Percentiles rank a stretch among this genome's conserved stretches.
Conservation (phyloP, 2,888 invertebrate genomes). For the Epinotia demarniana region DNA sequence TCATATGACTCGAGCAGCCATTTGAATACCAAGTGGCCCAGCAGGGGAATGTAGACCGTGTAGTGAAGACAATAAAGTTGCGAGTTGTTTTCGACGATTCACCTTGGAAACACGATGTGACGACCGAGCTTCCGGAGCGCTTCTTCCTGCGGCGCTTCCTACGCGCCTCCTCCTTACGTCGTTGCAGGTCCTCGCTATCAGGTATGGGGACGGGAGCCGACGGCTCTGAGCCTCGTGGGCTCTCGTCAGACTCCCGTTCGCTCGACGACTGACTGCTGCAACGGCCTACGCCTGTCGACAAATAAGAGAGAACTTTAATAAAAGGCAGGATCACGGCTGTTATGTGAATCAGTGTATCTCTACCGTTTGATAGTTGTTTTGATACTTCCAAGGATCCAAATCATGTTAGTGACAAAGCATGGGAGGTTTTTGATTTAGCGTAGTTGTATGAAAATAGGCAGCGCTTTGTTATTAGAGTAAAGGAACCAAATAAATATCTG, state of each 20-base stretch:
- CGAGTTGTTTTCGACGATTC: not conserved
- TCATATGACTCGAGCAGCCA: slow-evolving; percentile 19
- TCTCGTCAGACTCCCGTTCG: slow-evolving; percentile 80
- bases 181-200: slow-evolving; percentile 87
- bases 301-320: slow-evolving; percentile 45
- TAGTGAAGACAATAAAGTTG: not conserved
- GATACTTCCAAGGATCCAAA: no score
- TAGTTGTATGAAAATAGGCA: no score
- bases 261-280: slow-evolving; percentile 84
- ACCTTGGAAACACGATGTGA: slow-evolving; percentile 97
- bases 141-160: slow-evolving; percentile 95
- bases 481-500: not conserved
- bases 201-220: slow-evolving; percentile 85
- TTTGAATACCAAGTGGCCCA: slow-evolving; percentile 1
- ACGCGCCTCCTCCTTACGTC: slow-evolving; percentile 95
- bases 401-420: no score
- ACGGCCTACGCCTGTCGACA: slow-evolving; percentile 77
- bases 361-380: no score
- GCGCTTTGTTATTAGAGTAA: no score
- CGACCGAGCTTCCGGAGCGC: slow-evolving; percentile 94
- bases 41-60: slow-evolving; percentile 1
- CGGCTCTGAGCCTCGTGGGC: slow-evolving; percentile 73
- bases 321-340: not conserved
- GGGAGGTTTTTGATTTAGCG: no score
- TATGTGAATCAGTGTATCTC: no score